Evolutionary conservation across 2,113 vertebrate species (phyloP).

Genomic region (Benitochromis conjunctus): DNA sequence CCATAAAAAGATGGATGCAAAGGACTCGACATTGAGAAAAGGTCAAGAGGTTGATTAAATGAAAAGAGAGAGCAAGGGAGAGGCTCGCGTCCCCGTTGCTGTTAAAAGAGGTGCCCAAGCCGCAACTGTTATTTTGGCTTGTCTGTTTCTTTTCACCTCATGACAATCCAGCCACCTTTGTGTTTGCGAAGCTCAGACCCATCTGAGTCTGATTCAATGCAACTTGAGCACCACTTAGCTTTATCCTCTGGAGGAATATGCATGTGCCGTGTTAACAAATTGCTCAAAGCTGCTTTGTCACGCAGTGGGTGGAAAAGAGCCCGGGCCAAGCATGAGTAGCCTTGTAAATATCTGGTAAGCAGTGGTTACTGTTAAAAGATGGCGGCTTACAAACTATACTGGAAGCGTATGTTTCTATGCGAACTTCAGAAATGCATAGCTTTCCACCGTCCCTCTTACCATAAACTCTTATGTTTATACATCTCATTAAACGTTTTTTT

Average conservation of each 20-base stretch:
- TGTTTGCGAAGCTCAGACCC: neutral
- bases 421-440: neutral
- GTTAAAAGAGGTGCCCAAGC: neutral
- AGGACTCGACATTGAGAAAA: neutral
- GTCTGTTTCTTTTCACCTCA: neutral
- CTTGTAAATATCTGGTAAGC: conserved; percentile 9
- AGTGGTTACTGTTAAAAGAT: neutral
- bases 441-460: neutral
- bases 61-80: neutral
- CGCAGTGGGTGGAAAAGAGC: neutral
- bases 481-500: neutral
- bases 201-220: conserved; percentile 2
- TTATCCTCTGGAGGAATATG: neutral
- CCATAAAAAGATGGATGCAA: neutral
- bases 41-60: conserved; percentile 31
- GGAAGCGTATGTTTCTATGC: neutral
- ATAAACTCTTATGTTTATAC: neutral
- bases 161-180: accelerated
- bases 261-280: conserved; percentile 30
- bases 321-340: neutral
- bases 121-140: neutral
- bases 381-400: neutral
- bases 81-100: neutral
- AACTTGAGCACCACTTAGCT: neutral
- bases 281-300: conserved; percentile 7